Evolutionary conservation across 1,140 invertebrate genomes (phyloP), one percentile per base, ranked within the genome.

Genomic region (Orius laevigatus): DNA sequence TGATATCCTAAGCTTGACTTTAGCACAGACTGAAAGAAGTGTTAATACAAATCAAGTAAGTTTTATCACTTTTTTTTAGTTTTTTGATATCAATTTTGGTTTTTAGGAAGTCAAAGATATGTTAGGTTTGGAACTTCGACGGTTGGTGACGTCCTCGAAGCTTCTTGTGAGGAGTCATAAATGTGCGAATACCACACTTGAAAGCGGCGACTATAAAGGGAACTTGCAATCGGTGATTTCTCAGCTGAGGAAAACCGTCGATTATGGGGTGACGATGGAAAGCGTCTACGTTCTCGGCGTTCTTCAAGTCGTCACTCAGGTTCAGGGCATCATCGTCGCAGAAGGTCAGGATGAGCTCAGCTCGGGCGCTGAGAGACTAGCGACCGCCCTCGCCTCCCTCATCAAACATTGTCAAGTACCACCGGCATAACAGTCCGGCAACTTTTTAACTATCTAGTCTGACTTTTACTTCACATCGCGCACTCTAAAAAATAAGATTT

Each of bases 131-230:
- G 81, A 86, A 61, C 81, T 84, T 0, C 69, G 85, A 44, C 76
- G 81, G 8, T 73, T 90, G 56, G 84, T 90, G 33, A 84, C 80
- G 0, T 78, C 84, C 19, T 86, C 84, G 6, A 85, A 90, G 55
- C 66, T 80, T 34, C 69, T 92, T 51, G 85, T 91, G 10, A 81
- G 84, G 40, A 58, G 58, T 36, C 56, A 55, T 49, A 60, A 53
- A 31, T 50, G 41, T 32, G 48, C 48, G 25, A 52, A 49, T 18
- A 35, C 48, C 4, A 45, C 39, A 4, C 16, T 45, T 6, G 47
- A 52, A 33, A 40, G 46, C 12, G 51, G 51, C 9, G 51, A 52
- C 14, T 52, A 48, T 34, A 39, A 14, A 19, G 45, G 50, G 10
- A 52, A 52, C 15, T 15, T 47, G 10, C 45, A 47, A 9, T 18